These are phyloP conservation scores for Lasiurus cinereus DNA, from an alignment of 2,113 vertebrate species.

Conservation along the genomic window DNA sequence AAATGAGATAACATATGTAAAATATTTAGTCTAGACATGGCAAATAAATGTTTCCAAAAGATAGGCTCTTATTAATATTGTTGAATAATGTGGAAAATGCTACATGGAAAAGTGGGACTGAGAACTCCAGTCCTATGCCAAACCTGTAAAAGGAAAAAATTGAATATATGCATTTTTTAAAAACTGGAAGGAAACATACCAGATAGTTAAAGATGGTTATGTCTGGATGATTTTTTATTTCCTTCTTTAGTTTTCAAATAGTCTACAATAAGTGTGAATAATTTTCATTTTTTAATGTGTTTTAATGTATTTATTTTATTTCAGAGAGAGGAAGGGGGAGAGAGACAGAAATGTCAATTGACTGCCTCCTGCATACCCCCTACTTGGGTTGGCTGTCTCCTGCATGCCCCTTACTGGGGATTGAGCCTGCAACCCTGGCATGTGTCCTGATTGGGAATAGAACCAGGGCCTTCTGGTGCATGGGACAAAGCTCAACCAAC, in stretches of 20 bases:
- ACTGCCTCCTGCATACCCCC: too few relatives aligned
- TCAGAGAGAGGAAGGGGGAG: background rate
- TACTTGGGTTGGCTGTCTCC: too few relatives aligned
- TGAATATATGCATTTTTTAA: slow-evolving; percentile 63
- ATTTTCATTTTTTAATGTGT: slow-evolving; percentile 16
- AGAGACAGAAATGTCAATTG: too few relatives aligned
- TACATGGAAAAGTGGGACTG: background rate
- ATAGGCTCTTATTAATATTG: background rate
- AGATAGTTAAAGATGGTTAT: slow-evolving; percentile 73
- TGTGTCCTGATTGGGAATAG: too few relatives aligned
- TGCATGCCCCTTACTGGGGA: too few relatives aligned
- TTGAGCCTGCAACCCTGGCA: too few relatives aligned
- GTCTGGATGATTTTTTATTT: slow-evolving; percentile 63
- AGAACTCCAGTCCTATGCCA: slow-evolving; percentile 37
- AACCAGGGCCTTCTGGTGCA: too few relatives aligned
- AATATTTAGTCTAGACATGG: background rate
- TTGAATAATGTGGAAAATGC: background rate
- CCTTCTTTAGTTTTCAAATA: slow-evolving; percentile 79
- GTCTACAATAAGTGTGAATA: slow-evolving; percentile 69
- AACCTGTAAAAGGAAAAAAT: slow-evolving; percentile 52
- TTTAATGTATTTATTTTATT: too few relatives aligned
- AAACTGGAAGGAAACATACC: slow-evolving; percentile 66
- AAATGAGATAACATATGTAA: background rate
- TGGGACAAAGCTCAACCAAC: too few relatives aligned
- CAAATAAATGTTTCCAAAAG: background rate